A percentile compares a stretch with the other conserved stretches of the same genome.
Evolutionary conservation across 2,888 invertebrate species (phyloP).

Genomic region (Leucozona laternaria): DNA sequence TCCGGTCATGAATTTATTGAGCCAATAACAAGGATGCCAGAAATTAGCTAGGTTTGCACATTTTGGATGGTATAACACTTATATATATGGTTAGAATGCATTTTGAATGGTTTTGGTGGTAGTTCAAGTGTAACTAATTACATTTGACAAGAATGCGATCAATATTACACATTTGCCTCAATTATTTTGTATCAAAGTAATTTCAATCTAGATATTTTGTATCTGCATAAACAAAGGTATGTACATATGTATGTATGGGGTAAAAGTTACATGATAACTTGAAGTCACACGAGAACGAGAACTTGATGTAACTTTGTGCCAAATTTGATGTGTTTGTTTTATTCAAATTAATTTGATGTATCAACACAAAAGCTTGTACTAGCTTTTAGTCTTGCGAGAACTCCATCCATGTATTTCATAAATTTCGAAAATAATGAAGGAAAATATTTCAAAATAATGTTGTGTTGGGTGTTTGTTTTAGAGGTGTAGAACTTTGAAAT

Average conservation of each 20-base stretch:
- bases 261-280: neutral
- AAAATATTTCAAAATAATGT: too few relatives aligned
- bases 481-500: too few relatives aligned
- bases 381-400: too few relatives aligned
- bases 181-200: neutral
- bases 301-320: too few relatives aligned
- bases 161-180: neutral
- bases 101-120: conserved; percentile 35
- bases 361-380: too few relatives aligned
- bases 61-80: neutral
- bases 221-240: neutral
- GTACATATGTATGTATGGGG: neutral
- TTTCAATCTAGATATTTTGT: neutral
- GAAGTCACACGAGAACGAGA: neutral
- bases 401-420: too few relatives aligned
- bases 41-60: conserved; percentile 58
- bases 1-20: conserved; percentile 50
- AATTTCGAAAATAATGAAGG: too few relatives aligned
- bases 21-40: conserved; percentile 21
- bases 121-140: conserved; percentile 65
- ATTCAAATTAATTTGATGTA: too few relatives aligned
- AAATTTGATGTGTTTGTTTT: too few relatives aligned
- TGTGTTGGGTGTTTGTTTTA: too few relatives aligned
- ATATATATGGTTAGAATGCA: conserved; percentile 43
- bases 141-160: conserved; percentile 49